A percentile compares a stretch with the other conserved stretches of the same genome.
Conservation (phyloP, 2,113 vertebrate genomes). For the Ceyx melanurus region DNA sequence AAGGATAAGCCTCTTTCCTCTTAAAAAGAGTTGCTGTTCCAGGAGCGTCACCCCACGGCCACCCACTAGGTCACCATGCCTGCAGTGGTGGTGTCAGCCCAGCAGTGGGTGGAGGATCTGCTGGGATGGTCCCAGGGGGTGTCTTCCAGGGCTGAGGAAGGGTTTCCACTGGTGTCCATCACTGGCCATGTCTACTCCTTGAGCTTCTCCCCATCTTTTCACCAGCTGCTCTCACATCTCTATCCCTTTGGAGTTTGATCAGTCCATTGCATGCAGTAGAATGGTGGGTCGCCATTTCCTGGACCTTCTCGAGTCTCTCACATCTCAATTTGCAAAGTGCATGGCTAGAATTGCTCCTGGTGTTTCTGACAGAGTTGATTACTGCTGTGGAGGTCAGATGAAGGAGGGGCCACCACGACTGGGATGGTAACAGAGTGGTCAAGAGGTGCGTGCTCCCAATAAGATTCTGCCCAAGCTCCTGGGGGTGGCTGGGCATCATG, state of each 20-base stretch:
- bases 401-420: not conserved
- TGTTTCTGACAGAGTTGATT: not conserved
- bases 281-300: not conserved
- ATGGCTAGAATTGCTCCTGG: not conserved
- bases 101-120: not conserved
- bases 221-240: not conserved
- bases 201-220: not conserved
- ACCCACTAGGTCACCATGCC: not conserved
- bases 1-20: conserved; percentile 72
- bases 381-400: fast-evolving
- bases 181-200: not conserved
- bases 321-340: fast-evolving
- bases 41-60: not conserved
- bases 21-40: not conserved
- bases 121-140: not conserved
- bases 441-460: fast-evolving
- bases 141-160: not conserved
- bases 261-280: not conserved
- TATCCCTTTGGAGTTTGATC: not conserved
- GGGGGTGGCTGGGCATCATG: fast-evolving
- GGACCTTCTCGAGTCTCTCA: not conserved
- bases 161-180: not conserved
- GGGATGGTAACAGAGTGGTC: fast-evolving
- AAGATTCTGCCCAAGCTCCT: not conserved
- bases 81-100: not conserved